A percentile compares a stretch with the other conserved stretches of the same genome.
Conservation (phyloP, 2,888 invertebrate genomes). For the Ornithoptera priamus region DNA sequence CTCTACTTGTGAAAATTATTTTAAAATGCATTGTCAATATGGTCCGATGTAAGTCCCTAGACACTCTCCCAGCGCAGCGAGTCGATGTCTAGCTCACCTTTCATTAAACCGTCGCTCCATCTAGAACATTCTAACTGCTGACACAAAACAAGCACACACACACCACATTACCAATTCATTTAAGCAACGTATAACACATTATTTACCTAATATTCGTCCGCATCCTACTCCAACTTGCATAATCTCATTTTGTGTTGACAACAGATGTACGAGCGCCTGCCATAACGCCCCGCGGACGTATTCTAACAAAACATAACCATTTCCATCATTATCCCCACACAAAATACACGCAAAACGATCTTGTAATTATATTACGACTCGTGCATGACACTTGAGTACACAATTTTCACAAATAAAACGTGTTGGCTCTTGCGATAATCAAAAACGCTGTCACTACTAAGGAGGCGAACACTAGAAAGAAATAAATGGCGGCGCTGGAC, state of each 20-base stretch:
- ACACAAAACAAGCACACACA: slow-evolving; percentile 38
- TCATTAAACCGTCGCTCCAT: slow-evolving; percentile 21
- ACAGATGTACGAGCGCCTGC: slow-evolving; percentile 67
- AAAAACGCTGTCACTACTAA: slow-evolving; percentile 72
- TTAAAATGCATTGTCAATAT: slow-evolving; percentile 10
- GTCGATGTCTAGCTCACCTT: slow-evolving; percentile 28
- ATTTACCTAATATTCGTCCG: slow-evolving; percentile 75
- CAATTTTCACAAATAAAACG: slow-evolving; percentile 69
- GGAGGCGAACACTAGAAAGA: slow-evolving; percentile 71
- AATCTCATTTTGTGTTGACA: slow-evolving; percentile 76
- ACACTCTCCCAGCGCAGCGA: slow-evolving; percentile 10
- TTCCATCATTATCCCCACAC: slow-evolving; percentile 51
- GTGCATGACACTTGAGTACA: slow-evolving; percentile 62
- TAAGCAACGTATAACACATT: slow-evolving; percentile 38
- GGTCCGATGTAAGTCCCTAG: slow-evolving; percentile 13
- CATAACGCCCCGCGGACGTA: slow-evolving; percentile 56
- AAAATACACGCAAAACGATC: slow-evolving; percentile 44
- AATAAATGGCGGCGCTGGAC: slow-evolving; percentile 70
- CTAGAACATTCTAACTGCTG: slow-evolving; percentile 33
- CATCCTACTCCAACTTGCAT: slow-evolving; percentile 75
- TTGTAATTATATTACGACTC: slow-evolving; percentile 42
- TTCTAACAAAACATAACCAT: slow-evolving; percentile 44
- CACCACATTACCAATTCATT: slow-evolving; percentile 30
- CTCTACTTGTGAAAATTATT: not conserved
- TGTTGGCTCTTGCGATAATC: slow-evolving; percentile 59